These are phyloP conservation scores for Cheilosia variabilis DNA, from an alignment of 2,888 invertebrate species.

Conservation along the genomic window DNA sequence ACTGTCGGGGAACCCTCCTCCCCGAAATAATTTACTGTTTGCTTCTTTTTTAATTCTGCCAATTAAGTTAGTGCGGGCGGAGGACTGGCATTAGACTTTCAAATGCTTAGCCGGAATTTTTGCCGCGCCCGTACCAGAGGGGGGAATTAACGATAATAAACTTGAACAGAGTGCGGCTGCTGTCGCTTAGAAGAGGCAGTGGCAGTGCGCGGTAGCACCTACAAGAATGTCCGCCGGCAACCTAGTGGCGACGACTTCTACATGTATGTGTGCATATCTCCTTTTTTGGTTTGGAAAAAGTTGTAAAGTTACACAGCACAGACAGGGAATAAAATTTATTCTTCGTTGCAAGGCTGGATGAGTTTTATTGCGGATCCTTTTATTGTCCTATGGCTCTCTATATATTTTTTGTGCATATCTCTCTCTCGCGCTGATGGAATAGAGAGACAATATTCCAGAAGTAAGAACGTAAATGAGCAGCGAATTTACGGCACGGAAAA, in stretches of 20 bases:
- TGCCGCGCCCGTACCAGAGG: not conserved
- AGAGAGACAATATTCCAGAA: constrained; percentile 25
- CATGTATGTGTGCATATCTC: too few species aligned
- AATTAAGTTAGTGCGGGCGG: constrained; percentile 49
- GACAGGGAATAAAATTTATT: constrained; percentile 72
- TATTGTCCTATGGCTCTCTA: constrained; percentile 62
- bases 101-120: constrained; percentile 27
- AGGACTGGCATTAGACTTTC: constrained; percentile 38
- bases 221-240: constrained; percentile 19
- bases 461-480: constrained; percentile 64
- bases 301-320: constrained; percentile 70
- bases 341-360: constrained; percentile 71
- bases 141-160: constrained; percentile 32
- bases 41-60: constrained; percentile 59
- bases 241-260: not conserved
- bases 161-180: constrained; percentile 19
- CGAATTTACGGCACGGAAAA: constrained; percentile 70
- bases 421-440: constrained; percentile 29
- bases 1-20: too few species aligned
- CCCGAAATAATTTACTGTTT: constrained; percentile 71
- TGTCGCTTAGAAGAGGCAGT: constrained; percentile 42
- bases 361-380: constrained; percentile 70
- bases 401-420: constrained; percentile 11
- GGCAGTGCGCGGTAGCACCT: not conserved
- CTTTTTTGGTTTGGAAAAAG: constrained; percentile 43